Evolutionary conservation across 2,888 invertebrate species (phyloP).

Genomic region (Rotaria macrura): DNA sequence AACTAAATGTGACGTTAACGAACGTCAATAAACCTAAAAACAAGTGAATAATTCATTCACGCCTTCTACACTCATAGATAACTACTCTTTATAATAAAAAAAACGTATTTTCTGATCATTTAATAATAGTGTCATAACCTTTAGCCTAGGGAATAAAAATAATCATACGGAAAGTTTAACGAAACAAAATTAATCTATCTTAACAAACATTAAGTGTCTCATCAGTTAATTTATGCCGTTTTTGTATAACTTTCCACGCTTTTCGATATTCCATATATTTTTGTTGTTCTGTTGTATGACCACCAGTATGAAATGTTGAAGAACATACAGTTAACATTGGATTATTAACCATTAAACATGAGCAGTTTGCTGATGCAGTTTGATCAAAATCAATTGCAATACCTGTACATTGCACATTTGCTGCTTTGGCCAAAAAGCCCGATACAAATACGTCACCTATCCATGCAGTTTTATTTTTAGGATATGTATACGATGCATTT

Average conservation of each 20-base stretch:
- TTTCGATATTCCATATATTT: neutral
- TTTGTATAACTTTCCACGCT: neutral
- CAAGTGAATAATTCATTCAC: too few relatives aligned
- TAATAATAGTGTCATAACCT: too few relatives aligned
- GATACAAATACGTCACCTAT: slow-evolving; percentile 17
- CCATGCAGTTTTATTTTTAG: neutral
- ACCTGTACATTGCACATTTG: neutral
- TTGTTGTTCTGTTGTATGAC: neutral
- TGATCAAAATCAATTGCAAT: neutral
- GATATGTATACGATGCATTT: neutral
- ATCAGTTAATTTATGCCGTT: neutral
- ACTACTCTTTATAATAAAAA: too few relatives aligned
- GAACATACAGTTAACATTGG: neutral
- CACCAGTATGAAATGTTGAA: neutral
- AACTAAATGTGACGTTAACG: too few relatives aligned
- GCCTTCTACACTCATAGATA: too few relatives aligned
- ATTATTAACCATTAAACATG: neutral
- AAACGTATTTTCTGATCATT: too few relatives aligned
- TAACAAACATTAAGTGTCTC: neutral
- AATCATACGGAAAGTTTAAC: too few relatives aligned
- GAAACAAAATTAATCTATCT: neutral
- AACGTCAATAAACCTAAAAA: too few relatives aligned
- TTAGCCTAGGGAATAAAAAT: too few relatives aligned
- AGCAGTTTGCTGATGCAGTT: neutral
- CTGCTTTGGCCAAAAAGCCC: neutral